Percentiles rank a stretch among this genome's conserved stretches.
Conservation (phyloP, 2,888 invertebrate species). For the Callinectes sapidus region DNA sequence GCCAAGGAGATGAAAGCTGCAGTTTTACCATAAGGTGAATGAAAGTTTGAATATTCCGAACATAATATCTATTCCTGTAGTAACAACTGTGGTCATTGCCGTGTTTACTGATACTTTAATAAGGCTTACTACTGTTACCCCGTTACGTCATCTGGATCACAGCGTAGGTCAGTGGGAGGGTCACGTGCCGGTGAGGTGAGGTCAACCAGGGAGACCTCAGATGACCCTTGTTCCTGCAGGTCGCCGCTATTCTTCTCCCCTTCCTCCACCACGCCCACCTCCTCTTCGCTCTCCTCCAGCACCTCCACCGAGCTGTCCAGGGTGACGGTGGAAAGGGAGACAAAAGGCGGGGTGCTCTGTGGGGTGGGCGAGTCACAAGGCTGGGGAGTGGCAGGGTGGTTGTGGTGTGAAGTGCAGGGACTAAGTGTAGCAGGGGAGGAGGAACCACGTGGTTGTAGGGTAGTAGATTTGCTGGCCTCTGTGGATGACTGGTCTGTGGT, state of each 20-base stretch:
- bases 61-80: neutral
- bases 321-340: conserved; percentile 30
- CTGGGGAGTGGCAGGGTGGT: neutral
- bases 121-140: neutral
- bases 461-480: neutral
- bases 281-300: conserved; percentile 9
- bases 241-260: neutral
- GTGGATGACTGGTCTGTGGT: neutral
- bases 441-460: neutral
- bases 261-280: neutral
- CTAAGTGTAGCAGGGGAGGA: neutral
- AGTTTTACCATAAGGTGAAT: neutral
- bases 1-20: neutral
- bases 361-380: neutral
- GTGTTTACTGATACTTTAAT: neutral
- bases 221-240: neutral
- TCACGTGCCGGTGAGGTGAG: neutral
- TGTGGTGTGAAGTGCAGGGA: neutral
- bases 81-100: neutral
- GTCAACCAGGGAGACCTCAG: neutral
- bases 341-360: neutral
- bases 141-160: neutral
- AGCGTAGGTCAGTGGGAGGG: neutral
- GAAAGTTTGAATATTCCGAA: neutral
- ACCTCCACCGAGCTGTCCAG: conserved; percentile 47